Base-by-base conservation (phyloP, 2,888 invertebrate species). In the Acrobasis consociella region DNA sequence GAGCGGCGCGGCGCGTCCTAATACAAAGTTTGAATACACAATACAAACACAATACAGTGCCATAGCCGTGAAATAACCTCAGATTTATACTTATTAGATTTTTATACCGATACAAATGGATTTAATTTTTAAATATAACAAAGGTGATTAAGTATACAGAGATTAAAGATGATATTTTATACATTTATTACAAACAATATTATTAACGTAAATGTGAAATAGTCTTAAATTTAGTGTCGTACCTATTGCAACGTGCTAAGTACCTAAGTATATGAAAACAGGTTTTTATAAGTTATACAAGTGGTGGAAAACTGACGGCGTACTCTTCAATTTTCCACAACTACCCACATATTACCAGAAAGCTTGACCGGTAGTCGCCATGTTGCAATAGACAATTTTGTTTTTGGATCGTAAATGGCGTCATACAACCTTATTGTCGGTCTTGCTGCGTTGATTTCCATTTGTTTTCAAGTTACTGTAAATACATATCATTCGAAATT, bases 101-200 rank as follows among this genome's bases (percentile, higher is more conserved):
- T 89, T 92, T 91, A 92, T 92, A 92, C 91, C 91, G 87, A 91
- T 91, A 92, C 89, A 91, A 91, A 92, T 92, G 91, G 91, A 92
- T 92, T 92, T 92, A 92, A 91, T 92, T 92, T 90, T 92, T 88
- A 91, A 92, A 89, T 91, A 91, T 91, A 86, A 88, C 89, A 89
- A 90, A 87, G 87, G 89, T 91, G 91, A 91, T 91, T 92, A 90
- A 89, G 90, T 91, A 91, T 92, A 92, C 91, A 92, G 91, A 92
- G 89, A 92, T 91, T 91, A 91, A 87, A 92, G 91, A 92, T 91
- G 91, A 91, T 92, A 92, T 92, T 92, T 92, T 92, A 92, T 92
- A 92, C 91, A 92, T 90, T 92, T 92, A 92, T 91, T 91, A 91
- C 90, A 90, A 82, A 91, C 89, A 89, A 89, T 91, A 91, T 91